A percentile compares a stretch with the other conserved stretches of the same genome.
Conservation (phyloP, 1,140 invertebrate species). For the Melipona quadrifasciata region DNA sequence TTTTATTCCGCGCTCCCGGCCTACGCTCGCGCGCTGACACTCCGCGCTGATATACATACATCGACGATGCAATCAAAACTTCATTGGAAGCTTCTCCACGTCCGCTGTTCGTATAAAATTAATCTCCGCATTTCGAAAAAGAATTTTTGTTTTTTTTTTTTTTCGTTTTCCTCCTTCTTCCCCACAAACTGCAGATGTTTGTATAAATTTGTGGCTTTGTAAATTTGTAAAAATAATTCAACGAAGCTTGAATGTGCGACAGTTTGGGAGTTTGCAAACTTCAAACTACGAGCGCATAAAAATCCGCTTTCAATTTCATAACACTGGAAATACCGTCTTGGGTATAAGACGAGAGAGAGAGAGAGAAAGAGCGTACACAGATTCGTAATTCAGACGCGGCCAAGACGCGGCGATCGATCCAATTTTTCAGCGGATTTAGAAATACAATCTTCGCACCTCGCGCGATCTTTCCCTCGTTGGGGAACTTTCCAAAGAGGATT, state of each 20-base stretch:
- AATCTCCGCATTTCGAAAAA: background rate
- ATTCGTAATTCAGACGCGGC: constrained; percentile 16
- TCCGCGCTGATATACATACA: background rate
- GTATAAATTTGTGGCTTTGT: no score
- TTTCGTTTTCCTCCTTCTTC: background rate
- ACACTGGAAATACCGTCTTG: no score
- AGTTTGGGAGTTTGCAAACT: background rate
- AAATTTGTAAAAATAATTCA: no score
- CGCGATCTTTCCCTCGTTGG: constrained; percentile 16
- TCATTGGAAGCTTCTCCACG: constrained; percentile 30
- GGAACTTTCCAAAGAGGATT: constrained; percentile 32
- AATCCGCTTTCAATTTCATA: no score
- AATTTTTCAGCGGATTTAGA: constrained; percentile 13
- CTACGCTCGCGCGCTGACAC: background rate
- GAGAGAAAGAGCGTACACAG: background rate
- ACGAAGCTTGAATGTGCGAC: no score
- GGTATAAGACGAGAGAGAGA: no score
- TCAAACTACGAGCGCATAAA: background rate
- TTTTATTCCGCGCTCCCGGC: constrained; percentile 20
- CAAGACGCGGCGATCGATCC: constrained; percentile 9
- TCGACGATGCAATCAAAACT: constrained; percentile 58
- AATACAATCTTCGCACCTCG: constrained; percentile 46
- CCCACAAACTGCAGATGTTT: no score
- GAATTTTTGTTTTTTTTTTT: background rate
- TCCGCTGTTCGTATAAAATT: constrained; percentile 28